These are phyloP conservation scores for Phalera bucephala DNA, from an alignment of 2,888 invertebrate species.

Conservation along the genomic window DNA sequence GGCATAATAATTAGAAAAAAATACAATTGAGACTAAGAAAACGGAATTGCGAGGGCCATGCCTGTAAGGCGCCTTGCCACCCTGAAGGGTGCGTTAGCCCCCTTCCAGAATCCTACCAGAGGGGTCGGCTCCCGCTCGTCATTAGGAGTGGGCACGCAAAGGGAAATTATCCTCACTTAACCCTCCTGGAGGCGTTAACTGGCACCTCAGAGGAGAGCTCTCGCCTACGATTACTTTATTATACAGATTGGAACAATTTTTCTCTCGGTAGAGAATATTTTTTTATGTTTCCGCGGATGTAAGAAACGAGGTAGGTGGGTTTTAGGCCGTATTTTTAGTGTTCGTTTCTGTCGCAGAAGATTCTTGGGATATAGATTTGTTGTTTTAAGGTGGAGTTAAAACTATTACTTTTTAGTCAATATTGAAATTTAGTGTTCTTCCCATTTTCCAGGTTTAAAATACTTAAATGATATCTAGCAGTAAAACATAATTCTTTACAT, in stretches of 20 bases:
- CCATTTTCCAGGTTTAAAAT: too few relatives aligned
- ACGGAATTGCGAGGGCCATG: conserved; percentile 24
- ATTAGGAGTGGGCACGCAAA: conserved; percentile 79
- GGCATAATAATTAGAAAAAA: conserved; percentile 27
- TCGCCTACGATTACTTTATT: conserved; percentile 76
- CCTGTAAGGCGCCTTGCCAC: conserved; percentile 29
- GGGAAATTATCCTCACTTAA: conserved; percentile 82
- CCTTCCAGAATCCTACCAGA: conserved; percentile 30
- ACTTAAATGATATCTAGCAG: too few relatives aligned
- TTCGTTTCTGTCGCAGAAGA: conserved; percentile 2
- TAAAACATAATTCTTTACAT: too few relatives aligned
- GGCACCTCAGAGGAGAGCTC: conserved; percentile 77
- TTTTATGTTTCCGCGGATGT: conserved; percentile 15
- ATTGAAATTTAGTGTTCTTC: too few relatives aligned
- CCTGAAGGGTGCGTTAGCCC: conserved; percentile 33
- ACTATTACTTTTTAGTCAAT: conserved; percentile 1
- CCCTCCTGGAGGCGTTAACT: conserved; percentile 81
- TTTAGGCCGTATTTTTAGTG: conserved; percentile 3
- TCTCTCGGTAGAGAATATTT: conserved; percentile 43
- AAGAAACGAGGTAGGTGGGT: conserved; percentile 2
- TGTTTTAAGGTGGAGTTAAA: conserved; percentile 1
- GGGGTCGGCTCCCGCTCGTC: conserved; percentile 47
- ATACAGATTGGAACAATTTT: conserved; percentile 74
- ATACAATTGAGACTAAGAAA: conserved; percentile 31
- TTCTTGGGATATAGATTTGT: conserved; percentile 6